phyloP scores from a whole-genome alignment of 2,888 invertebrate species.

The Euphydryas editha region DNA sequence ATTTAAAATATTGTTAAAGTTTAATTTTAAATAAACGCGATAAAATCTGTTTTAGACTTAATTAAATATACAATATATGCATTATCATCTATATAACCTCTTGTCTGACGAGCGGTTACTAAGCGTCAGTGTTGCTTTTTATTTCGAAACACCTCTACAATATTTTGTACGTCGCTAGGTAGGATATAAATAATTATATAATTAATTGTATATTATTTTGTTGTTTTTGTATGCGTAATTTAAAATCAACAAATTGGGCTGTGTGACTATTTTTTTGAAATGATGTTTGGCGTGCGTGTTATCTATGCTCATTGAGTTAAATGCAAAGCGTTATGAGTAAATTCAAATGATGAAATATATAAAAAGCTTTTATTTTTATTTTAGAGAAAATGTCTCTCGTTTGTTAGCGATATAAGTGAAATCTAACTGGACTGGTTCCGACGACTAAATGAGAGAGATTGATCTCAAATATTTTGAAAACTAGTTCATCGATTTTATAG shows the following conservation, averaged over 20 bases:
- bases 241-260: conserved; percentile 1
- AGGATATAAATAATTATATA: neutral
- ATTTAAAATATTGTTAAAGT: no score
- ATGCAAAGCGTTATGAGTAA: no score
- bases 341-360: no score
- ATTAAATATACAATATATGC: neutral
- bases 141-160: neutral
- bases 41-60: no score
- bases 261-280: neutral
- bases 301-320: neutral
- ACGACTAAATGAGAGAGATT: neutral
- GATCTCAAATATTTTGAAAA: conserved; percentile 2
- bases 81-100: neutral
- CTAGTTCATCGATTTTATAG: neutral
- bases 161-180: neutral
- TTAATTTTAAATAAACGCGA: no score
- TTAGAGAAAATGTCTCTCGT: neutral
- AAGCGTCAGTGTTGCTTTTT: neutral
- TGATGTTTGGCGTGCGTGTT: neutral
- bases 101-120: neutral
- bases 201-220: neutral
- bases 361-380: no score
- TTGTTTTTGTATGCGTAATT: conserved; percentile 6
- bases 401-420: neutral
- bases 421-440: neutral